Base-by-base conservation (phyloP, 2,113 vertebrate species). In the Galemys pyrenaicus region DNA sequence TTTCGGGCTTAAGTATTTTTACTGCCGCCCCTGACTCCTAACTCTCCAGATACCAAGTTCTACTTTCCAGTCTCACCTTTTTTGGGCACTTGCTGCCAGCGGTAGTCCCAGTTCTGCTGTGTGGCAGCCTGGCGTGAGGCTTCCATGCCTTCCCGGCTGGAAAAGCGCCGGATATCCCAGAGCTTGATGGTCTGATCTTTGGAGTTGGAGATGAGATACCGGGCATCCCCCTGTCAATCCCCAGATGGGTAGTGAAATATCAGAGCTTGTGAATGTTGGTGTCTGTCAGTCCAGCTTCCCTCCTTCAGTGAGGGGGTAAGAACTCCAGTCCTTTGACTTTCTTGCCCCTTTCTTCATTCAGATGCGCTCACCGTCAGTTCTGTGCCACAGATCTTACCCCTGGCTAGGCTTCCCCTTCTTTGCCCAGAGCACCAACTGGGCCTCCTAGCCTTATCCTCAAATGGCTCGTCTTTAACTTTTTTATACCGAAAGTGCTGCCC, bases 171-270 rank as follows among this genome's bases (percentile, higher is more conserved):
- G 87, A 99, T 98, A 89, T 99, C 99, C 99, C 99, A 99, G 49
- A 99, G 98, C 96, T 99, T 99, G 97, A 99, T 99, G 80, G 99
- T 99, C 98, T 99, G 99, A 97, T 99, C 99, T 97, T 99, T 99
- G 5, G 99, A 99, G 97, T 99, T 99, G 91, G 99, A 99, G 96
- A 99, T 99, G 93, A 99, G 97, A 94, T 99, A 99, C n/a, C 99
- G 98, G 0, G 99, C 99, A 30, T 99, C 99, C 1, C 99, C 99
- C 99, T 99, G 97, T 9, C 39, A 90, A 92, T 6, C 46, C 93
- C 83, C 79, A 78, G 49, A 70, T 49, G 32, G 37, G 67, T 7
- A 37, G 39, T 5, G 41, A 80, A 58, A 80, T 24, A 16, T 51
- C 39, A 62, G 80, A 35, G 35, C 39, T 49, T 65, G 56, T 16